phyloP scores from a whole-genome alignment of 1,140 invertebrate species.

The Tyrophagus putrescentiae region DNA sequence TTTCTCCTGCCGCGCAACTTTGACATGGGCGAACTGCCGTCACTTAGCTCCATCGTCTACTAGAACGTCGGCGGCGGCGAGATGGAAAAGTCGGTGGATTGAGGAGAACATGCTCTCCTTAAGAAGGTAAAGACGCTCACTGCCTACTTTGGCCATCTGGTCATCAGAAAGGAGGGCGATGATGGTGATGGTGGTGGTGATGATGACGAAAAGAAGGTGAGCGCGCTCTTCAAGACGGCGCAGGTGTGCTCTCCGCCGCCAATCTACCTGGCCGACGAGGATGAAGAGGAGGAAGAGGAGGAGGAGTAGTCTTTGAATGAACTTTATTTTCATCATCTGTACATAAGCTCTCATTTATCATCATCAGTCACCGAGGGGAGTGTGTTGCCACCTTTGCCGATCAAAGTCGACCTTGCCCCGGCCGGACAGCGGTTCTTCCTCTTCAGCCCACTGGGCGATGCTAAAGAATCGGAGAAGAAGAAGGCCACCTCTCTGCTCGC shows the following conservation, averaged over 20 bases:
- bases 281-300: background rate
- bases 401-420: too few species aligned
- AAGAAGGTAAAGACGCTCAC: slow-evolving; percentile 78
- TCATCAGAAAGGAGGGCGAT: too few species aligned
- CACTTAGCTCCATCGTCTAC: slow-evolving; percentile 2
- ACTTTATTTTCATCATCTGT: background rate
- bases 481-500: slow-evolving; percentile 19
- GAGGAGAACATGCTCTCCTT: slow-evolving; percentile 83
- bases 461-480: slow-evolving; percentile 23
- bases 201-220: too few species aligned
- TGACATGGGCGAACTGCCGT: slow-evolving; percentile 21
- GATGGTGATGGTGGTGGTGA: too few species aligned
- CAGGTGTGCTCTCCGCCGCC: too few species aligned
- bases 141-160: slow-evolving; percentile 73
- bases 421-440: slow-evolving; percentile 3
- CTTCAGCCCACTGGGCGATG: background rate
- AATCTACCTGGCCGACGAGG: background rate
- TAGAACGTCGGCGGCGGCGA: slow-evolving; percentile 32
- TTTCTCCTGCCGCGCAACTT: slow-evolving; percentile 78
- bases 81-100: slow-evolving; percentile 64
- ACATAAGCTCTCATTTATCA: too few species aligned
- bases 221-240: too few species aligned
- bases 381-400: too few species aligned
- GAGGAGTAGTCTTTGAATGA: background rate
- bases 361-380: too few species aligned